phyloP scores from a whole-genome alignment of 2,797 vertebrate genomes.

The Lophotriccus pileatus region DNA sequence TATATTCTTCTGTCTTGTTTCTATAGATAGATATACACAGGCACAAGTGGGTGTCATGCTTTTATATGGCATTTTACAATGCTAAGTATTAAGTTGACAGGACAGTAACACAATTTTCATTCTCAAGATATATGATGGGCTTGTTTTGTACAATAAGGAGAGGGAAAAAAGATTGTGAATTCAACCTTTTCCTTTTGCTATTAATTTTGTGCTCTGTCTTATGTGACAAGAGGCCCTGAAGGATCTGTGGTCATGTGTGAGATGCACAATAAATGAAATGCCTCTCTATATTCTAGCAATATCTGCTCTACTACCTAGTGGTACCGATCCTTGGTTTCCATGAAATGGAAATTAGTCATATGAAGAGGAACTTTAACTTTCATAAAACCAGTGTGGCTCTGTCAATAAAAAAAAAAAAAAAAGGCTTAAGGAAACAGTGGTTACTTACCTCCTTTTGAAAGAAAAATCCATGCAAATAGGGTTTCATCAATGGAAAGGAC shows the following conservation, averaged over 20 bases:
- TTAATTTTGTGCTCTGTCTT: neutral
- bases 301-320: neutral
- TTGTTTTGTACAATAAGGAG: neutral
- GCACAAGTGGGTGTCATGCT: slow-evolving; percentile 5
- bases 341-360: neutral
- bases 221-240: neutral
- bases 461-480: neutral
- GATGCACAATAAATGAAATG: neutral
- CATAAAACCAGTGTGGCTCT: neutral
- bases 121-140: neutral
- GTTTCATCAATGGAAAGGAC: neutral
- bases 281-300: neutral
- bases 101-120: neutral
- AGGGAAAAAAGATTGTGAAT: neutral
- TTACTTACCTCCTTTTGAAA: neutral
- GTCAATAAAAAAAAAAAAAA: neutral
- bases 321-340: neutral
- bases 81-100: neutral
- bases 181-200: neutral
- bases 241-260: neutral
- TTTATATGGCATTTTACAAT: neutral
- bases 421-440: neutral
- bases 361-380: neutral
- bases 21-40: neutral
- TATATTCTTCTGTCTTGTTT: neutral